Base-by-base conservation (phyloP, 2,888 invertebrate species). In the Sinhomidia bicolor region DNA sequence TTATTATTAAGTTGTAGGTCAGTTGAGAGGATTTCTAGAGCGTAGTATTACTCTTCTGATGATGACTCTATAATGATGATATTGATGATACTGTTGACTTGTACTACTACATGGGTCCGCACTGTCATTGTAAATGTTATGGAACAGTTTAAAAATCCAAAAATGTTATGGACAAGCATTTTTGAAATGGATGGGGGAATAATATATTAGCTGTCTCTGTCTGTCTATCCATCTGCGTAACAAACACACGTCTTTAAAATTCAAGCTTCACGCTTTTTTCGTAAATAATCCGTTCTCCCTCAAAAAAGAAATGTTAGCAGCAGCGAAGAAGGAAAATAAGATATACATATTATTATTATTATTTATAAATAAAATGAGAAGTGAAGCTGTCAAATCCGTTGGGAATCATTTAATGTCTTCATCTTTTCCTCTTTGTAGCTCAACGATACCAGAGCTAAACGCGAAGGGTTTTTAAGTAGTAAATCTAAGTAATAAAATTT, bases 1-100 rank as follows among this genome's bases (percentile, higher is more conserved):
- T n/a, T n/a, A n/a, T n/a, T n/a, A n/a, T 86, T 86, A 86, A 81
- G 82, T 82, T 82, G 88, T 83, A 88, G 88, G 88, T 86, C 86
- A 86, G 81, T 65, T 44, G 79, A 86, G 51, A 60, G 54, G 68
- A 65, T 51, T 68, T 68, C 57, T 54, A 57, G 71, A 76, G 79
- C 65, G 74, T 26, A 81, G 26, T 47, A 84, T 78, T 51, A 36
- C 57, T 78, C 76, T 10, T 26, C 32, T 26, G 51, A 47, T 85
- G 78, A 76, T 85, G 78, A 62, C 76, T 74, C 36, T 62, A 29
- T 78, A 78, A 54, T 57, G 57, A 54, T 78, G 78, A 78, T 78
- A 36, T n/a, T n/a, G n/a, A n/a, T n/a, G n/a, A n/a, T n/a, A n/a
- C 54, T 57, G 57, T 78, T 57, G 12, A 78, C 57, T 57, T 57